Conservation (phyloP, 2,797 vertebrate species). For the Scleropages formosus region DNA sequence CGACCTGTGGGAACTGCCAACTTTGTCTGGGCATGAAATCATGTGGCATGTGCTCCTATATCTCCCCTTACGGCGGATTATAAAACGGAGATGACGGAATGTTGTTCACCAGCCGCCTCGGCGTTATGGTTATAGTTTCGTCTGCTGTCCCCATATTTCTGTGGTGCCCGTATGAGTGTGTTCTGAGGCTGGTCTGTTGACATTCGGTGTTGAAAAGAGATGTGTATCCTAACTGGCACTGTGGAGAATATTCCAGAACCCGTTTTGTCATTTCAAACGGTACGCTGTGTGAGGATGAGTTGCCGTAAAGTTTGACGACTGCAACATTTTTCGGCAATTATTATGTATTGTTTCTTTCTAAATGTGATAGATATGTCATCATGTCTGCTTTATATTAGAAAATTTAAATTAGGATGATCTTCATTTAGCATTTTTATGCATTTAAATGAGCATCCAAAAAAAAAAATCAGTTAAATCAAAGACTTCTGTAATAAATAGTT, state of each 20-base stretch:
- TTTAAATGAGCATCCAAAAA: too few relatives aligned
- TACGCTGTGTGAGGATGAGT: background rate
- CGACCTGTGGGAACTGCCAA: constrained; percentile 43
- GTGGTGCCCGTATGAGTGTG: background rate
- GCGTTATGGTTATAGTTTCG: background rate
- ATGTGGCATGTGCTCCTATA: constrained; percentile 48
- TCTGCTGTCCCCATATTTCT: constrained; percentile 21
- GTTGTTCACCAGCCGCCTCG: too few relatives aligned
- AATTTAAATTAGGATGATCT: too few relatives aligned
- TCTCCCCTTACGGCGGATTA: constrained; percentile 31
- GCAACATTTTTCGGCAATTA: background rate
- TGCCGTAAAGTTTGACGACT: background rate
- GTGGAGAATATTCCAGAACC: background rate
- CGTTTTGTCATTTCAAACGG: background rate
- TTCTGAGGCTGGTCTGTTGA: constrained; percentile 33
- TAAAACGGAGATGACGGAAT: constrained; percentile 23
- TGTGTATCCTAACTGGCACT: background rate
- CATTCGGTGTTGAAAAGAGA: constrained; percentile 37
- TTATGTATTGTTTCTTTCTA: background rate
- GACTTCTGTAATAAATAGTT: too few relatives aligned
- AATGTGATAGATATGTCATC: background rate
- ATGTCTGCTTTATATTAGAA: too few relatives aligned
- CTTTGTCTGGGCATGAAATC: constrained; percentile 33
- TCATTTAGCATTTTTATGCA: too few relatives aligned
- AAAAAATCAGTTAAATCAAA: too few relatives aligned